A percentile compares a stretch with the other conserved stretches of the same genome.
Conservation (phyloP, 2,797 vertebrate genomes). For the Okamejei kenojei region DNA sequence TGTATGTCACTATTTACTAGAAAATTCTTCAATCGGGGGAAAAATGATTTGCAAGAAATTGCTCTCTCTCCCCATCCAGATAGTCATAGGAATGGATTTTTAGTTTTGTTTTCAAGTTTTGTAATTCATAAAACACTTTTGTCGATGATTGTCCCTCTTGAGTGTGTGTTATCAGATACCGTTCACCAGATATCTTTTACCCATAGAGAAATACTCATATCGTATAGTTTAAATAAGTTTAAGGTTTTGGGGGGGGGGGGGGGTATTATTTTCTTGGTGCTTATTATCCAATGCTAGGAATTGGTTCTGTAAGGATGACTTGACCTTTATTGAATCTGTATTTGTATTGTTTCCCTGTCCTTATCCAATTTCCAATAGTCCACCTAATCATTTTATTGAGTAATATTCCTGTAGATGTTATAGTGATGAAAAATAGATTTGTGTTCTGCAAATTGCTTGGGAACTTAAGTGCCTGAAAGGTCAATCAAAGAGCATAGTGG, state of each 20-base stretch:
- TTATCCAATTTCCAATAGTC: slow-evolving; percentile 33
- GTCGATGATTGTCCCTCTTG: neutral
- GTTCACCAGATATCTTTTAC: neutral
- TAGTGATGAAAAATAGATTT: slow-evolving; percentile 36
- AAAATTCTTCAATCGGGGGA: neutral
- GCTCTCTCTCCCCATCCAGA: neutral
- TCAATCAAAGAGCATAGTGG: slow-evolving; percentile 29
- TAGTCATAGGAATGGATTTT: neutral
- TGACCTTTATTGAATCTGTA: slow-evolving; percentile 14
- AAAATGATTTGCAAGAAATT: neutral
- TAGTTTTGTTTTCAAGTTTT: neutral
- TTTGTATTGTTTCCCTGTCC: slow-evolving; percentile 34
- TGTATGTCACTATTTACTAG: neutral
- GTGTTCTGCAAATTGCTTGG: slow-evolving; percentile 37
- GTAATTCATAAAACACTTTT: neutral
- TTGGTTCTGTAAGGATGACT: neutral
- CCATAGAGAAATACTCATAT: neutral
- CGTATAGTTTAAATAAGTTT: neutral
- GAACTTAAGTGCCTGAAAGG: slow-evolving; percentile 36
- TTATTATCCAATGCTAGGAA: slow-evolving; percentile 5
- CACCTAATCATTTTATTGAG: slow-evolving; percentile 34
- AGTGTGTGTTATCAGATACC: neutral
- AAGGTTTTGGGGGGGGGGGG: neutral
- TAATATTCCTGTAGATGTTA: slow-evolving; percentile 25
- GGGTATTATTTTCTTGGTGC: neutral